A percentile compares a stretch with the other conserved stretches of the same genome.
Evolutionary conservation across 2,113 vertebrate genomes (phyloP).

Genomic region (Urocolius indicus): DNA sequence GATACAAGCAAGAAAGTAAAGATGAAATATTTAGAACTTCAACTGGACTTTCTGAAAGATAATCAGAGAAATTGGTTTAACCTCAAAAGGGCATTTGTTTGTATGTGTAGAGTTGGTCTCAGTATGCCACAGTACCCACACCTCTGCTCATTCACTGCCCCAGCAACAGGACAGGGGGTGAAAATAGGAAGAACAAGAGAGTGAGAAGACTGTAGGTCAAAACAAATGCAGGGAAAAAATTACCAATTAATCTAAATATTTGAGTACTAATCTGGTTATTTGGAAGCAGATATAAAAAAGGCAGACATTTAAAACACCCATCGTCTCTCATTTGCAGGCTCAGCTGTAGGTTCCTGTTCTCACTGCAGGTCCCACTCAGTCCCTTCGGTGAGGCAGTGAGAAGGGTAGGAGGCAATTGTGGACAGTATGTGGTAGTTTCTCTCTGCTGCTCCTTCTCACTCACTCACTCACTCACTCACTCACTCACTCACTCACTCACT

Average conservation of each 20-base stretch:
- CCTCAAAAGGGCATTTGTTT: neutral
- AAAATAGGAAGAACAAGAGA: neutral
- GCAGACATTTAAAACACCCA: neutral
- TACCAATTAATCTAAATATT: neutral
- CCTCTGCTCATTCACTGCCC: fast-evolving
- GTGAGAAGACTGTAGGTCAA: neutral
- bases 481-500: no score
- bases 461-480: no score
- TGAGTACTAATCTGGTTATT: neutral
- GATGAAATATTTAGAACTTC: neutral
- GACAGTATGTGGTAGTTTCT: neutral
- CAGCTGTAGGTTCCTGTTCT: neutral
- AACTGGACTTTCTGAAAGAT: neutral
- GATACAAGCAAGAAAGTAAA: neutral
- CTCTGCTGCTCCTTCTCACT: neutral
- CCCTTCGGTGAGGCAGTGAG: neutral
- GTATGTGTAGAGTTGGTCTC: neutral
- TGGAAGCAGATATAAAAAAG: neutral
- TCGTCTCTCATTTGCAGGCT: neutral
- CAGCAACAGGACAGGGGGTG: fast-evolving
- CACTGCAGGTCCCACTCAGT: neutral
- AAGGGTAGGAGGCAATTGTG: neutral
- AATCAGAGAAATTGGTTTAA: neutral
- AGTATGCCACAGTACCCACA: fast-evolving
- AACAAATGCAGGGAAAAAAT: neutral